phyloP scores from a whole-genome alignment of 1,140 invertebrate species.

The Heliconius nattereri region DNA sequence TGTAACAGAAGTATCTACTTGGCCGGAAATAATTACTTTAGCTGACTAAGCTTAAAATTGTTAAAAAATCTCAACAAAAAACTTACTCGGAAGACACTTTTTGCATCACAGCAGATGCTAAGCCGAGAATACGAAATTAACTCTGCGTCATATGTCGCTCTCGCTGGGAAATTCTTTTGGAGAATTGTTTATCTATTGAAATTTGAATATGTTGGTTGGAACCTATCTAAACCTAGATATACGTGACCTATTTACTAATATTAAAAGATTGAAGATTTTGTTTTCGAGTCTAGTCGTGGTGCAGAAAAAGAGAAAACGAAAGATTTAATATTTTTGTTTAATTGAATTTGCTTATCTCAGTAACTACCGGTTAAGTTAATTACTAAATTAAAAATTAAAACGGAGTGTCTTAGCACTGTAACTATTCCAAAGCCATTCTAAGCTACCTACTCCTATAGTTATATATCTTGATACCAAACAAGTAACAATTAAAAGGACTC shows the following conservation, averaged over 20 bases:
- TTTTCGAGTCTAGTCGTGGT: background rate
- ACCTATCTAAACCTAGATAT: background rate
- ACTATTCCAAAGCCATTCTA: background rate
- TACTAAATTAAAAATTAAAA: too few relatives aligned
- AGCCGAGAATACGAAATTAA: constrained; percentile 40
- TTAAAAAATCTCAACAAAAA: constrained; percentile 26
- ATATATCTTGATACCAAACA: background rate
- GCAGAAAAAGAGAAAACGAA: too few relatives aligned
- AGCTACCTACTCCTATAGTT: background rate
- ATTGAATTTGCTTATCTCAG: too few relatives aligned
- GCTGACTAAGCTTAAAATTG: constrained; percentile 20
- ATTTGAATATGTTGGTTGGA: background rate
- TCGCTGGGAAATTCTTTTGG: background rate
- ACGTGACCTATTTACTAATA: background rate
- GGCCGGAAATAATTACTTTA: constrained; percentile 29
- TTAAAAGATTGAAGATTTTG: background rate
- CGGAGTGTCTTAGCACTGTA: background rate
- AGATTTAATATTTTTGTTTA: too few relatives aligned
- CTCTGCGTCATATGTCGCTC: constrained; percentile 27
- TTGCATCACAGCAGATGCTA: constrained; percentile 37
- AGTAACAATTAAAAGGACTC: constrained; percentile 26
- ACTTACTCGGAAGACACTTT: constrained; percentile 28
- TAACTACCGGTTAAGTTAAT: background rate
- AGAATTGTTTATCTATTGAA: constrained; percentile 5
- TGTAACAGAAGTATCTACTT: background rate